Conservation (phyloP, 1,140 invertebrate species). For the Calycopis cecrops region DNA sequence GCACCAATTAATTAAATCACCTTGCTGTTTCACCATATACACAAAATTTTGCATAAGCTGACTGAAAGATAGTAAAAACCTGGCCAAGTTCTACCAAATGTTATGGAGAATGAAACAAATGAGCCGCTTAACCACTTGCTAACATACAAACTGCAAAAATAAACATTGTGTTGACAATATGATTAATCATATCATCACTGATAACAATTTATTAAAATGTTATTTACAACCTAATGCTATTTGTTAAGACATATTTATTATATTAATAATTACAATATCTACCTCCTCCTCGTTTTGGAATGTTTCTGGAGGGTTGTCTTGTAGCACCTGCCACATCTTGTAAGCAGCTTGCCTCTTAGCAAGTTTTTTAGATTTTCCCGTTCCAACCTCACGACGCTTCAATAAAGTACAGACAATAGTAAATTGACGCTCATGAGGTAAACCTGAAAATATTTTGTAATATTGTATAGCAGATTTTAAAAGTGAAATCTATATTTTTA, state of each 20-base stretch:
- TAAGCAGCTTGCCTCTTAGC: slow-evolving; percentile 95
- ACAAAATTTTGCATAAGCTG: slow-evolving; percentile 32
- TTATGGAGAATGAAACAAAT: slow-evolving; percentile 34
- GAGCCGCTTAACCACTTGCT: slow-evolving; percentile 28
- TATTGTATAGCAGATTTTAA: too few relatives aligned
- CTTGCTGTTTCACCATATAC: slow-evolving; percentile 36
- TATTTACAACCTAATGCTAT: too few relatives aligned
- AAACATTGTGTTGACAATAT: neutral
- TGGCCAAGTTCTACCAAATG: slow-evolving; percentile 56
- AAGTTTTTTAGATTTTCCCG: slow-evolving; percentile 96
- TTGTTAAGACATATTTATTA: neutral
- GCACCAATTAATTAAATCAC: slow-evolving; percentile 22
- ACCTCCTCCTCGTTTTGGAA: slow-evolving; percentile 77
- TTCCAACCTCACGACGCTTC: slow-evolving; percentile 87
- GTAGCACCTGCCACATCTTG: slow-evolving; percentile 91
- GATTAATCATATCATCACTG: neutral
- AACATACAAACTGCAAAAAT: slow-evolving; percentile 10
- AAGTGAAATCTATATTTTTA: too few relatives aligned
- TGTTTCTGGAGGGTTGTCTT: slow-evolving; percentile 84
- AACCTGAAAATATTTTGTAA: slow-evolving; percentile 77
- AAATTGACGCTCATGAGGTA: slow-evolving; percentile 94
- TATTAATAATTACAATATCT: slow-evolving; percentile 14
- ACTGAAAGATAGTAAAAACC: slow-evolving; percentile 74
- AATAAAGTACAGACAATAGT: slow-evolving; percentile 93
- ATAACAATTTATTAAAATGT: neutral